phyloP scores from a whole-genome alignment of 1,140 invertebrate species.

The Cryptotermes secundus region DNA sequence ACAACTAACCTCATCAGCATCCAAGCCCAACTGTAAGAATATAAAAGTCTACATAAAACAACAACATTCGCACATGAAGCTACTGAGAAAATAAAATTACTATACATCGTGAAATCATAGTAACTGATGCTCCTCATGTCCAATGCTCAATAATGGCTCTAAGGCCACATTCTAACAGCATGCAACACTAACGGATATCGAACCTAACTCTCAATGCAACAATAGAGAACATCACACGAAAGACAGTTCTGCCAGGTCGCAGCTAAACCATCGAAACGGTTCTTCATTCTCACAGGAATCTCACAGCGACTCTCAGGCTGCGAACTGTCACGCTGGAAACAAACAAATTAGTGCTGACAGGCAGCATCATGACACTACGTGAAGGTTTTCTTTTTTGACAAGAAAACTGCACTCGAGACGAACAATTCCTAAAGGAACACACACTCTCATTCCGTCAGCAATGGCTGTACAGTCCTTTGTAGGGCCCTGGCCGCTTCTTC shows the following conservation, averaged over 20 bases:
- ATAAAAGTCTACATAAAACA: too few relatives aligned
- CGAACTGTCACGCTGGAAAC: too few relatives aligned
- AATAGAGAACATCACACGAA: not conserved
- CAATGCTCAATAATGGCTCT: not conserved
- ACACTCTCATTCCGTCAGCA: too few relatives aligned
- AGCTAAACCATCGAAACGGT: not conserved
- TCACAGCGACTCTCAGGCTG: too few relatives aligned
- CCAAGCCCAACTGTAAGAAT: conserved; percentile 74
- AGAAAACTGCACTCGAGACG: too few relatives aligned
- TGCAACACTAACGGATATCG: not conserved
- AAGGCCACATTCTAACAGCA: not conserved
- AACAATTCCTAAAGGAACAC: too few relatives aligned
- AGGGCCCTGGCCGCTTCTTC: too few relatives aligned
- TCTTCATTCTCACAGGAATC: too few relatives aligned
- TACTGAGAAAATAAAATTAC: not conserved
- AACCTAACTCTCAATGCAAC: not conserved
- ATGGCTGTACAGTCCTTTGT: too few relatives aligned
- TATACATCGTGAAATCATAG: not conserved
- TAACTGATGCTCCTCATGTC: not conserved
- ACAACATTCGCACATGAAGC: not conserved
- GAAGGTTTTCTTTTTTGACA: too few relatives aligned
- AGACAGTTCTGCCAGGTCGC: not conserved
- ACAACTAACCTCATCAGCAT: conserved; percentile 80
- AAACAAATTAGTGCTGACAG: too few relatives aligned
- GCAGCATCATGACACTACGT: too few relatives aligned